Percentiles rank a stretch among this genome's conserved stretches.
Evolutionary conservation across 1,140 invertebrate species (phyloP).

Genomic region (Hetaerina americana): DNA sequence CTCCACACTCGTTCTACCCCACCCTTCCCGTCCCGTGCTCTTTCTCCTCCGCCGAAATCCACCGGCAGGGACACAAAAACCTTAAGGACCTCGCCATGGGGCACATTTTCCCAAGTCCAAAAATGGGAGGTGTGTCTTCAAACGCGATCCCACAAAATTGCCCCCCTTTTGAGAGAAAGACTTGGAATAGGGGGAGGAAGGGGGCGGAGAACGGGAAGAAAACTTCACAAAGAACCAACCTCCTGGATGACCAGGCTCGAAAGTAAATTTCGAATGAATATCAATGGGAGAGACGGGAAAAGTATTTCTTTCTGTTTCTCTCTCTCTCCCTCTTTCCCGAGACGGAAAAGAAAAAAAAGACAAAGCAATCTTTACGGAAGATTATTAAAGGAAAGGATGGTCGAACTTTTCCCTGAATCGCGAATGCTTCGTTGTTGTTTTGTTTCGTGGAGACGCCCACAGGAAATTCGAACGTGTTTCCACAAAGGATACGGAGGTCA

Average conservation of each 20-base stretch:
- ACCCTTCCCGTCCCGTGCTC: no score
- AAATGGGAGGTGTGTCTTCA: neutral
- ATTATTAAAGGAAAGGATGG: neutral
- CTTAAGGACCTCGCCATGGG: neutral
- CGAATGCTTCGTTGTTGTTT: neutral
- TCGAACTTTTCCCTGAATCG: neutral
- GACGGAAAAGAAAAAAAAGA: no score
- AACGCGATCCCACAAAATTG: neutral
- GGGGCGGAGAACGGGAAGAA: no score
- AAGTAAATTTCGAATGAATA: no score
- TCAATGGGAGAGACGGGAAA: neutral
- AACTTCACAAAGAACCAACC: no score
- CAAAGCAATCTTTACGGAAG: neutral
- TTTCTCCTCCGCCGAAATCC: no score
- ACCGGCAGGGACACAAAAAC: neutral
- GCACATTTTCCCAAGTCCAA: neutral
- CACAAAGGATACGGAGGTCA: no score
- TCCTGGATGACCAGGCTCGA: no score
- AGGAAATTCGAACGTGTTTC: neutral
- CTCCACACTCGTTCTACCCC: no score
- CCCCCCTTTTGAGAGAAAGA: neutral
- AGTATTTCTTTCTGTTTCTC: no score
- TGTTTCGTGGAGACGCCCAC: neutral
- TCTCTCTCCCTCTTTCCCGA: no score
- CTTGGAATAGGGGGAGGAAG: neutral